Evolutionary conservation across 1,140 invertebrate genomes (phyloP), one percentile per base, ranked within the genome.

Genomic region (Camponotus pennsylvanicus): DNA sequence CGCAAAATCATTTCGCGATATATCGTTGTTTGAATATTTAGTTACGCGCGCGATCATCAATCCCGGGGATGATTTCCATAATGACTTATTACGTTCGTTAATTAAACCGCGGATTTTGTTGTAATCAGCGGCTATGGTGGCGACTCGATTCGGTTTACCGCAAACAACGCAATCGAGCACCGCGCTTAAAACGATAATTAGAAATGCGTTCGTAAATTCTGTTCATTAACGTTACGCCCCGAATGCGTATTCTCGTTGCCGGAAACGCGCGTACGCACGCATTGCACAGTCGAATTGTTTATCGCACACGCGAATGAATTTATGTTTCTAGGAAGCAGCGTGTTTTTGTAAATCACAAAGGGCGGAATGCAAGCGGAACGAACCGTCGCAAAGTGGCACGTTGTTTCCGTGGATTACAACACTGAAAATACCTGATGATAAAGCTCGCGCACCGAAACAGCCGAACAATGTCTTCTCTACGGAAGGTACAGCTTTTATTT

Each of bases 61-160:
- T 37, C 32, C 18, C 11, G 9, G 40, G 13, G 18, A 52, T n/a
- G 57, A 63, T 82, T 73, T 61, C 40, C 67, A 61, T 83, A 83
- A 83, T 83, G 69, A 83, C 79, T 83, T 83, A 83, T 83, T 83
- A 83, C 21, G 52, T n/a, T 15, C 69, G 55, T 52, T 83, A 83
- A 83, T 83, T 83, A 75, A 83, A 83, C 79, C 40, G 40, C 40
- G 40, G 32, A 83, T 83, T 83, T 83, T 83, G 40, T 71, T 42
- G 67, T 55, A 82, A 82, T 82, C 79, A 82, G 40, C 67, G 79
- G 27, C 63, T 32, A 34, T 66, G 37, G 15, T 32, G 8, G 57
- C 13, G 32, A 32, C n/a, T 11, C 49, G 32, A 49, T 37, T 75
- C 55, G 57, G 69, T 83, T 83, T 45, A 83, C 69, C 79, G 69